phyloP scores from a whole-genome alignment of 2,113 vertebrate genomes.

The Siphamia tubifer region DNA sequence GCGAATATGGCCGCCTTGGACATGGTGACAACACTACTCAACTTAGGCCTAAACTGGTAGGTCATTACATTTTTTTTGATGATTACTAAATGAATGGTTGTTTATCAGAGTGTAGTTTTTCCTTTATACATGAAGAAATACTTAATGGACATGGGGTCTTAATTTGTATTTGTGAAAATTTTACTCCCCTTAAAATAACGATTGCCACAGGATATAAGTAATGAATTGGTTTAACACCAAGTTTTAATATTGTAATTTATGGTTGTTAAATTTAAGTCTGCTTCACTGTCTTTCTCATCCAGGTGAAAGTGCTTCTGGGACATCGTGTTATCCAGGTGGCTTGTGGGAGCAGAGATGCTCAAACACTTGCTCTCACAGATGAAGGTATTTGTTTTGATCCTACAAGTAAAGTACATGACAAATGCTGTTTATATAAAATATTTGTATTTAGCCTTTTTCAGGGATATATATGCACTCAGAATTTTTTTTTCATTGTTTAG shows the following conservation, averaged over 20 bases:
- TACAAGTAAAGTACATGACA: neutral
- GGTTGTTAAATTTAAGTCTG: neutral
- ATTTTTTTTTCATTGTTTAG: conserved; percentile 62
- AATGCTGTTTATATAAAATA: neutral
- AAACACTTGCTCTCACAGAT: conserved; percentile 95
- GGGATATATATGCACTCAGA: too few species aligned
- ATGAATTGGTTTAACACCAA: too few species aligned
- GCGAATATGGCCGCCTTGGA: conserved; percentile 95
- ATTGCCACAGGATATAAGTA: too few species aligned
- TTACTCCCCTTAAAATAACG: too few species aligned
- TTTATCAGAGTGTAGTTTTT: neutral
- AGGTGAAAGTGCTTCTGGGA: conserved; percentile 97
- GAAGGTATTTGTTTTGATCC: conserved; percentile 83
- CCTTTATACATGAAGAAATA: too few species aligned
- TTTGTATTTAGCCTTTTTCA: neutral
- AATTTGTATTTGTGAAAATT: too few species aligned
- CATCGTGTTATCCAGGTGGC: conserved; percentile 97
- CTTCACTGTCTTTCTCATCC: conserved; percentile 2
- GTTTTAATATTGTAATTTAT: too few species aligned
- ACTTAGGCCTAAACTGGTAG: conserved; percentile 96
- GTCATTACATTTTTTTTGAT: neutral
- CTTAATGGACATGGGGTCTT: too few species aligned
- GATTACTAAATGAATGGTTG: neutral
- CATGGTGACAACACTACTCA: conserved; percentile 98
- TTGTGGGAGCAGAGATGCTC: conserved; percentile 96